Evolutionary conservation across 2,113 vertebrate species (phyloP).

Genomic region (Hyla sarda): DNA sequence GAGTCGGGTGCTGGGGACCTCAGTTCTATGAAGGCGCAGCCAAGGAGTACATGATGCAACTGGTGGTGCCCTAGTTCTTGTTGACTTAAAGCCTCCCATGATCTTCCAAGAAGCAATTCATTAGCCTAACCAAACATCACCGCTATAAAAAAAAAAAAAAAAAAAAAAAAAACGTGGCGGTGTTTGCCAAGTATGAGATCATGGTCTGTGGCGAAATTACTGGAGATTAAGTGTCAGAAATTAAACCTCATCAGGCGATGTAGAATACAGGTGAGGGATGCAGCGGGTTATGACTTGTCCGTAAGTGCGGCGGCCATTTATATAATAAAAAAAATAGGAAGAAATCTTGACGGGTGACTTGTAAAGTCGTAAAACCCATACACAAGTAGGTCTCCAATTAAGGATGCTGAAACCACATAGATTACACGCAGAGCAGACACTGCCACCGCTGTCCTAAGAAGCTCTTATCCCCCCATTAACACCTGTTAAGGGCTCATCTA

Average conservation of each 20-base stretch:
- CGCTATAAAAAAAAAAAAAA: too few relatives aligned
- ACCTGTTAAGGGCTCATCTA: not conserved
- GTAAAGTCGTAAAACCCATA: not conserved
- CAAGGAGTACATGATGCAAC: not conserved
- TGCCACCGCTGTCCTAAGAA: conserved; percentile 11
- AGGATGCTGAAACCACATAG: not conserved
- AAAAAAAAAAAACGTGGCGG: not conserved
- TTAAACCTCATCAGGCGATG: not conserved
- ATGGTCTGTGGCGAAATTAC: conserved; percentile 7
- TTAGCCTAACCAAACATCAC: conserved; percentile 34
- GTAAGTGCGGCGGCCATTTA: not conserved
- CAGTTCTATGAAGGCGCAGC: not conserved
- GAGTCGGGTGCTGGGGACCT: not conserved
- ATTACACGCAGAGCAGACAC: not conserved
- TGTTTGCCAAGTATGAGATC: conserved; percentile 35
- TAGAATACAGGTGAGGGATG: not conserved
- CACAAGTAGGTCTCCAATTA: not conserved
- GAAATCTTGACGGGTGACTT: not conserved
- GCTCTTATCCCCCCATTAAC: conserved; percentile 3
- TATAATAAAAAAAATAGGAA: not conserved
- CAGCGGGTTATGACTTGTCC: not conserved
- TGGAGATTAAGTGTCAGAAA: conserved; percentile 20
- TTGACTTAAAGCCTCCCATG: conserved; percentile 2
- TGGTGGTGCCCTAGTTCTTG: not conserved
- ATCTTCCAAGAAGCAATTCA: not conserved